phyloP scores from a whole-genome alignment of 2,888 invertebrate species.

The Rhagonycha fulva region DNA sequence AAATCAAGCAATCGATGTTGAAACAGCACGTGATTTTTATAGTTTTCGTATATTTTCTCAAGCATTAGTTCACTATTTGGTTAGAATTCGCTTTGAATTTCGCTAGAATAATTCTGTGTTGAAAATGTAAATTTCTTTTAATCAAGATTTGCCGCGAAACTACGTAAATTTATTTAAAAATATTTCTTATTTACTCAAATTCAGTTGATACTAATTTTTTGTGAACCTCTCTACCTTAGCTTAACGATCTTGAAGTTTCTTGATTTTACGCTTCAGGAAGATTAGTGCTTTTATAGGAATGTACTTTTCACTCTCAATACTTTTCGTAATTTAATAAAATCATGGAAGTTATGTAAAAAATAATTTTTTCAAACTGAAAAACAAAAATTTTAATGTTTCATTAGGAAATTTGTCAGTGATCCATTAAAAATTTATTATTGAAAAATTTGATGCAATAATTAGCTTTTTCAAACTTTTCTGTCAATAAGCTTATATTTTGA shows the following conservation, averaged over 20 bases:
- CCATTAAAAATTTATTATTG: not conserved
- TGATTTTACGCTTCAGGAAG: not conserved
- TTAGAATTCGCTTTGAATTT: too few species aligned
- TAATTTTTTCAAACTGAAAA: too few species aligned
- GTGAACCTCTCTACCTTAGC: not conserved
- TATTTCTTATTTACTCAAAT: not conserved
- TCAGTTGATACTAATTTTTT: not conserved
- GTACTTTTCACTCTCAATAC: not conserved
- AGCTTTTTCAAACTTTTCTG: not conserved
- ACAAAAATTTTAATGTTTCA: not conserved
- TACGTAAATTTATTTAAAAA: not conserved
- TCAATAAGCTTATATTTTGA: not conserved
- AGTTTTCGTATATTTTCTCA: too few species aligned
- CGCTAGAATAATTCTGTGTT: not conserved
- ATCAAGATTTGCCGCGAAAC: not conserved
- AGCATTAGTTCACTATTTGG: too few species aligned
- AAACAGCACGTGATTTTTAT: too few species aligned
- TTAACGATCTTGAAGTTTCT: not conserved
- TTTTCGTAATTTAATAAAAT: too few species aligned
- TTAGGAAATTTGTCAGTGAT: not conserved
- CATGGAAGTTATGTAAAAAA: too few species aligned
- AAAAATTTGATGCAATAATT: not conserved
- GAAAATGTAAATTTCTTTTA: not conserved
- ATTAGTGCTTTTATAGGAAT: not conserved
- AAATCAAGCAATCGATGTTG: too few species aligned